Conservation (phyloP, 2,113 vertebrate genomes). For the Syngnathoides biaculeatus region DNA sequence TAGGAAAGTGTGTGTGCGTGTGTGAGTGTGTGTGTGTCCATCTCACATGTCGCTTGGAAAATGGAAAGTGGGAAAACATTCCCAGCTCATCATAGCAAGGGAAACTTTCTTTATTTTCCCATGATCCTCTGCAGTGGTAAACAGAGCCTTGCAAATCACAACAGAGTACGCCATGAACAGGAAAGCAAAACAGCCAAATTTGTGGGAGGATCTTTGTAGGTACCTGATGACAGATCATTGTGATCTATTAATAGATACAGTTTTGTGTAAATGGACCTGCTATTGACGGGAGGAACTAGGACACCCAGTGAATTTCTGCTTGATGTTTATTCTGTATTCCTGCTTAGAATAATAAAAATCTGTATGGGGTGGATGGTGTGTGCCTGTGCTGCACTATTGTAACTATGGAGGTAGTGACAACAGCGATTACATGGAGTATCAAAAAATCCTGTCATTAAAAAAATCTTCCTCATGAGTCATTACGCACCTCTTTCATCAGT, state of each 20-base stretch:
- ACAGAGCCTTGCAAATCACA: constrained; percentile 32
- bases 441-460: constrained; percentile 14
- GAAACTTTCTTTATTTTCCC: constrained; percentile 56
- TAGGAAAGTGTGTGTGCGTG: no score
- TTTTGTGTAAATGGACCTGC: constrained; percentile 47
- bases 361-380: constrained; percentile 38
- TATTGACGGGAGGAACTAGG: constrained; percentile 64
- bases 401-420: constrained; percentile 35
- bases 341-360: constrained; percentile 53
- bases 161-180: constrained; percentile 14
- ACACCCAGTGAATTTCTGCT: constrained; percentile 42
- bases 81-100: constrained; percentile 27
- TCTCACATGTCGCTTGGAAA: constrained; percentile 24
- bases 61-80: constrained; percentile 24
- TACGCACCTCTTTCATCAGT: background rate
- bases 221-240: constrained; percentile 55
- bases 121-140: constrained; percentile 25
- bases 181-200: constrained; percentile 25
- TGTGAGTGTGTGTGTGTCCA: no score
- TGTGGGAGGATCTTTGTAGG: constrained; percentile 49
- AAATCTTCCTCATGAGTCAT: background rate
- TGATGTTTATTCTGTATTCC: constrained; percentile 50
- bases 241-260: constrained; percentile 61
- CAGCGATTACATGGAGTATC: constrained; percentile 17
- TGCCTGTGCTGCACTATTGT: constrained; percentile 13